A percentile compares a stretch with the other conserved stretches of the same genome.
These are phyloP conservation scores for Platerodrilus igneus DNA, from an alignment of 2,888 invertebrate species.

Conservation along the genomic window DNA sequence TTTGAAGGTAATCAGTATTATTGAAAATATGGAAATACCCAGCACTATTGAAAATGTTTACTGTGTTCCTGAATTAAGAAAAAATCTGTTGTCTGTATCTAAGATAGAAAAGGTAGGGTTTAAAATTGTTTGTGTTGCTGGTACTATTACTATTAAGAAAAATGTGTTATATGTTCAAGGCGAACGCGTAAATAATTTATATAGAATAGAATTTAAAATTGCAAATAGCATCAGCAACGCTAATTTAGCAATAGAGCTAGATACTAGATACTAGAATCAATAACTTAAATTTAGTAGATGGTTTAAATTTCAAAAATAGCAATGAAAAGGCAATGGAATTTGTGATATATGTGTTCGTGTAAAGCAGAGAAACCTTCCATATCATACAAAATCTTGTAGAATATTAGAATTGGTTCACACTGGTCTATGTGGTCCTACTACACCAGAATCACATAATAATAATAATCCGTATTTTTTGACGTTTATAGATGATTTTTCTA, in stretches of 20 bases:
- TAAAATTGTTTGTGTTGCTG: conserved; percentile 4
- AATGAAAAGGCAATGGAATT: too few relatives aligned
- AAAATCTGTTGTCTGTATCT: conserved; percentile 7
- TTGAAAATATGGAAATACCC: conserved; percentile 14
- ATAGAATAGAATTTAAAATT: not conserved
- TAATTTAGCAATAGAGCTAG: conserved; percentile 31
- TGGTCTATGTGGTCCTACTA: too few relatives aligned
- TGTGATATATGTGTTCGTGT: too few relatives aligned
- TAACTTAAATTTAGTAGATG: conserved; percentile 6
- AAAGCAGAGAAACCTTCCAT: too few relatives aligned
- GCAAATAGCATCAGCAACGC: not conserved
- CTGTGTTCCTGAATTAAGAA: conserved; percentile 32
- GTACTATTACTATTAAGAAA: too few relatives aligned
- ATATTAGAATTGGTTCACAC: too few relatives aligned
- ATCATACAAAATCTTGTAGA: too few relatives aligned
- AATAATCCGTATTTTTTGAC: too few relatives aligned
- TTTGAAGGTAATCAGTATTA: conserved; percentile 13
- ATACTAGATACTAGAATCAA: not conserved
- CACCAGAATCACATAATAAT: too few relatives aligned
- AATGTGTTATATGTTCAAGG: conserved; percentile 2
- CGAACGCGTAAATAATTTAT: not conserved
- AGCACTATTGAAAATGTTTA: conserved; percentile 32
- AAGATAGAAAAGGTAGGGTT: conserved; percentile 7
- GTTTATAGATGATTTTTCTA: too few relatives aligned
- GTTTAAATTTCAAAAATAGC: conserved; percentile 4